Evolutionary conservation across 2,113 vertebrate species (phyloP), one percentile per base, ranked within the genome.

Genomic region (Rhinichthys klamathensis): DNA sequence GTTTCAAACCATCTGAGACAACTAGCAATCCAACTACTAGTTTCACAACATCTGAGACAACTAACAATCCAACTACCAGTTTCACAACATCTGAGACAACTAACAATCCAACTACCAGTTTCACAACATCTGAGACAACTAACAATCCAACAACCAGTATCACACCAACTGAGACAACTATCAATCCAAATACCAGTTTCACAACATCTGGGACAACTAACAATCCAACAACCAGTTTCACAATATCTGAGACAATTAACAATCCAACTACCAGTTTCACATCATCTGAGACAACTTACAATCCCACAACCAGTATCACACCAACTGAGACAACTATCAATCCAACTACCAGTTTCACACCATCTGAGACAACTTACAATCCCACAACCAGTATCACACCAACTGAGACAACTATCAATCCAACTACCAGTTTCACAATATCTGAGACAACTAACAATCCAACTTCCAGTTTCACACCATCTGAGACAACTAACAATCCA

Each of bases 251-350:
- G 41, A 44, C 8, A 10, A 10, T 9, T 44, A 44, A 10, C 41
- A 44, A 10, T 44, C 41, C 8, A 44, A 10, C 1, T 13, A 61
- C 60, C 18, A 56, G 16, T 56, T 56, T 21, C 18, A 56, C 6
- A 56, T 0, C 18, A 56, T 2, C 16, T 56, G 18, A 2, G 5
- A 56, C 5, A 21, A 56, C 6, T 56, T 1, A 2, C 1, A 21
- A 56, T 2, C 23, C 9, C n/a, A 60, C 58, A 0, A 60, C 21
- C 3, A 60, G 58, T n/a, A 3, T 60, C 2, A 8, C 23, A n/a
- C 3, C 23, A n/a, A 0, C 23, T n/a, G n/a, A 3, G 3, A 6
- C 25, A 65, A 65, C 25, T 15, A 0, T 0, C 1, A 1, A 6
- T 1, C 12, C 12, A 65, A 7, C 4, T 30, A 65, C 12, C 5